phyloP scores from a whole-genome alignment of 2,888 invertebrate species.

The Agrochola circellaris region DNA sequence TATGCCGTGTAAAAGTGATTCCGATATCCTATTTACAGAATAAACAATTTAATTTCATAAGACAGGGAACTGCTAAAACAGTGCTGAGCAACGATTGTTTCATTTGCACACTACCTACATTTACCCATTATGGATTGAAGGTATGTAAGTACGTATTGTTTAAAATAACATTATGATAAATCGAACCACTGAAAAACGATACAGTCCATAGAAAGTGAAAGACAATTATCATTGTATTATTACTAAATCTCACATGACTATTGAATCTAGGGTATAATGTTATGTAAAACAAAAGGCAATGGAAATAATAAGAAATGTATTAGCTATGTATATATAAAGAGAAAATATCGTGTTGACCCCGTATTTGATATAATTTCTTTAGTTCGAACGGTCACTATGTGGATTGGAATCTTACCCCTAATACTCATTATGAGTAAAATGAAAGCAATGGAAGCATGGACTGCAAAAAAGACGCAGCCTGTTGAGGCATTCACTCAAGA shows the following conservation, averaged over 20 bases:
- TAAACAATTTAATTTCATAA: too few relatives aligned
- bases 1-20: too few relatives aligned
- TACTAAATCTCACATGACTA: constrained; percentile 21
- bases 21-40: too few relatives aligned
- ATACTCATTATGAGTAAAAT: constrained; percentile 37
- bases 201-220: constrained; percentile 17
- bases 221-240: constrained; percentile 41
- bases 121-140: background rate
- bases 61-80: background rate
- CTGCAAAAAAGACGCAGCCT: background rate
- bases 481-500: background rate
- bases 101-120: background rate
- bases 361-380: constrained; percentile 5
- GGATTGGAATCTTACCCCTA: constrained; percentile 17
- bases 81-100: background rate
- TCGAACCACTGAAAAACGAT: constrained; percentile 4
- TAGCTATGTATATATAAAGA: constrained; percentile 42
- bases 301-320: constrained; percentile 23
- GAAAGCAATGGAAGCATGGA: background rate
- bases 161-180: background rate
- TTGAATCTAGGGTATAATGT: constrained; percentile 25
- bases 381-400: constrained; percentile 35
- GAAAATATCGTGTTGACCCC: background rate
- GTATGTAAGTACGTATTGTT: background rate
- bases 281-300: constrained; percentile 33